Evolutionary conservation across 2,797 vertebrate genomes (phyloP), one percentile per base, ranked within the genome.

Genomic region (Sebastes variabilis): DNA sequence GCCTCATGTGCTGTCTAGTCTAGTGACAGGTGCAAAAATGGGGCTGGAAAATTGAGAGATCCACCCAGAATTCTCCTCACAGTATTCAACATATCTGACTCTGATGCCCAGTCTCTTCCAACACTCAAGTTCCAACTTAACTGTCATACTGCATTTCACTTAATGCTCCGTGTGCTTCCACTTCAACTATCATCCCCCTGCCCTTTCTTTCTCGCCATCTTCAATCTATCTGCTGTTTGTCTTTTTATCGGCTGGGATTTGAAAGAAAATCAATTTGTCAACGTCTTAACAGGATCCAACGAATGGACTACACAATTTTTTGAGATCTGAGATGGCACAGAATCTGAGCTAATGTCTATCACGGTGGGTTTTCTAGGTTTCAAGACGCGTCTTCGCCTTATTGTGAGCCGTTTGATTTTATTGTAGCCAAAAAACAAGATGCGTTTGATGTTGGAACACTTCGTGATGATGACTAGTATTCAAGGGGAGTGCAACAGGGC

Each of bases 21-120:
- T 14, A 29, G 30, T 74, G 62, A 81, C 71, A 80, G 72, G 71
- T 72, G 58, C 25, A 66, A 79, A 84, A 85, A 74, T 24, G 5
- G 12, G 65, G 18, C 9, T 27, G 64, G 49, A 36, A 79, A 88
- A 80, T 70, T 69, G 72, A 75, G 46, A 62, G 4, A 72, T 61
- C 69, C 58, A 64, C 66, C 25, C 27, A 20, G 52, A 80, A 42
- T 64, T 70, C 25, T 30, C 5, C 46, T 61, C 27, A 66, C 24
- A 46, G 62, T 25, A 58, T 76, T 29, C 38, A 56, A 80, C 71
- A 65, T 54, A 54, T 81, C 13, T 20, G 70, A 56, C 71, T 58
- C 54, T 59, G 67, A 75, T 59, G 65, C 4, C 36, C 38, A 27
- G 66, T 64, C 61, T 25, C 34, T 70, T 82, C 58, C 59, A 46